A percentile compares a stretch with the other conserved stretches of the same genome.
These are phyloP conservation scores for Tretioscincus oriximinensis DNA, from an alignment of 2,113 vertebrate species.

Conservation along the genomic window DNA sequence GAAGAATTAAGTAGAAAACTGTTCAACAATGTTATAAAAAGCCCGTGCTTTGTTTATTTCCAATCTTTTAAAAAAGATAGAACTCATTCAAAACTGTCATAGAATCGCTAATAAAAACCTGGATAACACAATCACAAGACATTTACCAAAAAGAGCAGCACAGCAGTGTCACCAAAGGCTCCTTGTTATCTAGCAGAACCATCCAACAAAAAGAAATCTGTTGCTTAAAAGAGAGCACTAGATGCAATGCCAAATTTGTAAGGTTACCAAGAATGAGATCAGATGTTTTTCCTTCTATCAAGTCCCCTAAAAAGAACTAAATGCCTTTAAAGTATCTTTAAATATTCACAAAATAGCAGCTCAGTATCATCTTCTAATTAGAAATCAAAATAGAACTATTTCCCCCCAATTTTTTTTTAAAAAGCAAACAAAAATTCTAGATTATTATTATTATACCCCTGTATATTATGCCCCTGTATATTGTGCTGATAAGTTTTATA, in stretches of 20 bases:
- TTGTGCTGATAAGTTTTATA: not conserved
- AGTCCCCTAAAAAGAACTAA: not conserved
- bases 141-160: not conserved
- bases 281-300: not conserved
- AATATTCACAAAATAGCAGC: not conserved
- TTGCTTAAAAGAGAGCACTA: not conserved
- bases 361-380: not conserved
- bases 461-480: too few species aligned
- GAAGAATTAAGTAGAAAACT: not conserved
- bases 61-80: not conserved
- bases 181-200: not conserved
- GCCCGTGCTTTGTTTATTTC: not conserved
- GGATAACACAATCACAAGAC: not conserved
- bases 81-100: not conserved
- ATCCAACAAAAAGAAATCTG: constrained; percentile 4
- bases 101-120: not conserved
- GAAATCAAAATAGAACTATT: not conserved
- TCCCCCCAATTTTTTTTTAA: not conserved
- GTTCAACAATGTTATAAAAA: not conserved
- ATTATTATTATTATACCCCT: not conserved
- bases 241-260: not conserved
- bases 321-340: not conserved
- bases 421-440: constrained; percentile 1
- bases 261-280: not conserved
- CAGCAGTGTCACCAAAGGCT: constrained; percentile 16